These are phyloP conservation scores for Oeneis ivallda DNA, from an alignment of 2,888 invertebrate genomes.

Conservation along the genomic window DNA sequence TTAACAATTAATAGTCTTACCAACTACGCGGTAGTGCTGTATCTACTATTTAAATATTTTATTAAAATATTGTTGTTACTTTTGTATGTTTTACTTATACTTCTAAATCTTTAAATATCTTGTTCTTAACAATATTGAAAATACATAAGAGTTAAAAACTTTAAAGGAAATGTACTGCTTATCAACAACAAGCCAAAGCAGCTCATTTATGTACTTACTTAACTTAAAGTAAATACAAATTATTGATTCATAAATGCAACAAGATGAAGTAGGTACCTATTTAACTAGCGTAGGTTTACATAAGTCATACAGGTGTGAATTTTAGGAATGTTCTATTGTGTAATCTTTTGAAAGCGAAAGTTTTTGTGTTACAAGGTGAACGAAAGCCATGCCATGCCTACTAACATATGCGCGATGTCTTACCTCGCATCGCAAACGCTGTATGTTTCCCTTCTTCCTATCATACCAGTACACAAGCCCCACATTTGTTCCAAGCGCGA, in stretches of 20 bases:
- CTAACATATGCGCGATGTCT: slow-evolving; percentile 45
- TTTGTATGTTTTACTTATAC: too few relatives aligned
- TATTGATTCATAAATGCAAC: not conserved
- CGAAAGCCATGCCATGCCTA: slow-evolving; percentile 42
- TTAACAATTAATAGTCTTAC: too few relatives aligned
- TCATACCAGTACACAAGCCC: slow-evolving; percentile 95
- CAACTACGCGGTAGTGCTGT: too few relatives aligned
- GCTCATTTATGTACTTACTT: too few relatives aligned
- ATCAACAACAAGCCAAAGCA: too few relatives aligned
- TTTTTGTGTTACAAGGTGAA: slow-evolving; percentile 51
- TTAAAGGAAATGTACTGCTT: too few relatives aligned
- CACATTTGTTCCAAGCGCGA: slow-evolving; percentile 92
- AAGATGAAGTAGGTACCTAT: not conserved
- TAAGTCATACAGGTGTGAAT: not conserved
- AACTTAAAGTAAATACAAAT: too few relatives aligned
- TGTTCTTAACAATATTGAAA: too few relatives aligned
- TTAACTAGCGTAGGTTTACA: not conserved
- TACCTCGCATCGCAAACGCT: slow-evolving; percentile 91
- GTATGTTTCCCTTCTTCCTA: slow-evolving; percentile 87
- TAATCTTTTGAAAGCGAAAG: slow-evolving; percentile 25
- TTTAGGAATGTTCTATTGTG: slow-evolving; percentile 9
- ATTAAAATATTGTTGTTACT: too few relatives aligned
- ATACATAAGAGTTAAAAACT: too few relatives aligned
- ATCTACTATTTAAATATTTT: too few relatives aligned
- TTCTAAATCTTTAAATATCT: too few relatives aligned